A percentile compares a stretch with the other conserved stretches of the same genome.
These are phyloP conservation scores for Prochilodus magdalenae DNA, from an alignment of 2,113 vertebrate genomes.

Conservation along the genomic window DNA sequence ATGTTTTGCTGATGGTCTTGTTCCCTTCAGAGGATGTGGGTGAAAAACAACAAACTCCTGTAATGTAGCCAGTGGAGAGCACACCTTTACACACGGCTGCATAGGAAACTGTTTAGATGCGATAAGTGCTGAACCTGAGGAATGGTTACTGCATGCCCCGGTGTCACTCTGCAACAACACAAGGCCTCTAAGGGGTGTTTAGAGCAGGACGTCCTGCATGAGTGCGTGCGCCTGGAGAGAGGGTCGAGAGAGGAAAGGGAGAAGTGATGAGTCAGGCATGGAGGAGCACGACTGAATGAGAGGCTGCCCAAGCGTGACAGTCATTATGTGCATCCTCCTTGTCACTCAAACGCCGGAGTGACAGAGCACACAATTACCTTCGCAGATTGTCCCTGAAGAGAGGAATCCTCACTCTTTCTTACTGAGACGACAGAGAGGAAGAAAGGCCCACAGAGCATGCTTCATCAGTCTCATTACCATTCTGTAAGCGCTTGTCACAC, in stretches of 20 bases:
- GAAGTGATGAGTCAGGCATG: conserved; percentile 62
- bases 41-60: too few species aligned
- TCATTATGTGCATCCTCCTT: conserved; percentile 73
- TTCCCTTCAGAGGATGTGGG: too few species aligned
- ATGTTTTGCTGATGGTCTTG: too few species aligned
- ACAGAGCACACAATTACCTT: conserved; percentile 69
- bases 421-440: conserved; percentile 16
- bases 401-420: conserved; percentile 52
- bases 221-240: background rate
- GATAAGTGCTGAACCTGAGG: background rate
- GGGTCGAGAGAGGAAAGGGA: conserved; percentile 18
- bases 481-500: background rate
- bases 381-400: conserved; percentile 54
- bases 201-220: conserved; percentile 22
- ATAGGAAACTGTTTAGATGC: too few species aligned
- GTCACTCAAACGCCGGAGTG: conserved; percentile 71
- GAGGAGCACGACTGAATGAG: conserved; percentile 65
- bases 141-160: background rate
- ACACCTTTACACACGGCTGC: too few species aligned
- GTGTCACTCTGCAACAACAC: conserved; percentile 18
- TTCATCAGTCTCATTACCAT: conserved; percentile 55
- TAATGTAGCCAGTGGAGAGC: too few species aligned
- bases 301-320: conserved; percentile 64
- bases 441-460: conserved; percentile 18
- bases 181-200: conserved; percentile 37